Evolutionary conservation across 1,140 invertebrate genomes (phyloP).

Genomic region (Aphelenchoides besseyi): DNA sequence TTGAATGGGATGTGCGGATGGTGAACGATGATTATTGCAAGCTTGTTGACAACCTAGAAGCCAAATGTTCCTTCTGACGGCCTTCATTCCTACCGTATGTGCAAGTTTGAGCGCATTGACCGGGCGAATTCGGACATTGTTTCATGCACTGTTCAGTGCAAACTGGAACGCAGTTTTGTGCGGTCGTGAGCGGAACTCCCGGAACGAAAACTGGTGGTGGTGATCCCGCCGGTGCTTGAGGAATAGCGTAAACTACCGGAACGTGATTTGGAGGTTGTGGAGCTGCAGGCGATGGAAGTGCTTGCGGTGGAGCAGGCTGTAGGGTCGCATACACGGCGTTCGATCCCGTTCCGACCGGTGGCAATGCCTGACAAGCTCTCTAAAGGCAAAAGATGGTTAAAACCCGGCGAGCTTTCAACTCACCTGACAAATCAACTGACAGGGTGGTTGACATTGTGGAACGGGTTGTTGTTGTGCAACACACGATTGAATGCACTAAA

Average conservation of each 20-base stretch:
- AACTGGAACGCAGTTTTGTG: background rate
- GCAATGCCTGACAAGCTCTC: background rate
- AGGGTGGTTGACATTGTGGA: constrained; percentile 12
- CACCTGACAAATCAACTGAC: constrained; percentile 3
- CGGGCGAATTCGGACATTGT: constrained; percentile 3
- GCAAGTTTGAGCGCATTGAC: constrained; percentile 11
- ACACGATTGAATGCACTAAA: constrained; percentile 6
- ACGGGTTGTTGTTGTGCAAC: constrained; percentile 15
- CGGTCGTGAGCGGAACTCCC: background rate
- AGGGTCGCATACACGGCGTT: background rate
- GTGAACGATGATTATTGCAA: background rate
- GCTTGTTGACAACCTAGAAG: background rate
- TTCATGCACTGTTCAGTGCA: constrained; percentile 17
- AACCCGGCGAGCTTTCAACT: background rate
- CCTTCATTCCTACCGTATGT: too few relatives aligned
- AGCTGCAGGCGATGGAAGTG: background rate
- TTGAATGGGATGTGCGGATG: background rate
- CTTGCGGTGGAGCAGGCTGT: background rate
- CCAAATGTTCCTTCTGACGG: too few relatives aligned
- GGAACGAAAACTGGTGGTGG: constrained; percentile 4
- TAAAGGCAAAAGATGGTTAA: too few relatives aligned
- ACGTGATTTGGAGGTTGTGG: background rate
- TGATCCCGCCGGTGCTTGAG: background rate
- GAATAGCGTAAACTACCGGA: background rate
- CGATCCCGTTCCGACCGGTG: background rate